phyloP scores from a whole-genome alignment of 2,888 invertebrate species.

The Macropis europaea region DNA sequence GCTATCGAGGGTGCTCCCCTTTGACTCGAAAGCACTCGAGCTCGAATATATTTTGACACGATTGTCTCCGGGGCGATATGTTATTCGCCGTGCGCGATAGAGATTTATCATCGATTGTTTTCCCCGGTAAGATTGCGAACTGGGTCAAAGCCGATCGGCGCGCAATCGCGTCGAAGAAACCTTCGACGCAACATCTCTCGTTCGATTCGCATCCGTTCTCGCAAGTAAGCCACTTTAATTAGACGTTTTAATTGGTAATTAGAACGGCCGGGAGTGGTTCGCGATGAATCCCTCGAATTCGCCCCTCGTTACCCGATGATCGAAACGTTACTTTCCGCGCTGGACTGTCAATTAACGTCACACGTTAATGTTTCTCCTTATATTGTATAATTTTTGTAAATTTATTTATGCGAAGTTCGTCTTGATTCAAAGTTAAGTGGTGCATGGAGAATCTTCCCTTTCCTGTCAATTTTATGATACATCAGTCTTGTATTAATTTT shows the following conservation, averaged over 20 bases:
- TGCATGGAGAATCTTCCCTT: no score
- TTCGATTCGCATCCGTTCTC: conserved; percentile 23
- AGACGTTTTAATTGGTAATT: conserved; percentile 51
- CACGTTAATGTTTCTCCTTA: no score
- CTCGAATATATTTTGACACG: no score
- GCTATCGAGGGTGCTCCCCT: no score
- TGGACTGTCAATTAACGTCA: background rate
- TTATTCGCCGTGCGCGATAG: conserved; percentile 10
- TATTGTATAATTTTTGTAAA: no score
- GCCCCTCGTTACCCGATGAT: conserved; percentile 26
- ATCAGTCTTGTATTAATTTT: no score
- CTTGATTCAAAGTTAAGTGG: no score
- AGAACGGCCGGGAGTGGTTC: conserved; percentile 22
- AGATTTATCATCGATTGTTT: conserved; percentile 47
- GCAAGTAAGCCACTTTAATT: conserved; percentile 29
- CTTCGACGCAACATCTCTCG: conserved; percentile 43
- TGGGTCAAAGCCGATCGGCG: conserved; percentile 48
- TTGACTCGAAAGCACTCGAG: no score
- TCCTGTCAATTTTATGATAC: no score
- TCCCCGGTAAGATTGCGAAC: conserved; percentile 38
- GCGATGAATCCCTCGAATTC: conserved; percentile 14
- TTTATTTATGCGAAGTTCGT: no score
- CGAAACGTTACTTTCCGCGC: conserved; percentile 9
- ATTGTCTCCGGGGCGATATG: background rate
- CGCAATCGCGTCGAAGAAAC: conserved; percentile 38